Conservation (phyloP, 2,113 vertebrate species). For the Chloroceryle aenea region DNA sequence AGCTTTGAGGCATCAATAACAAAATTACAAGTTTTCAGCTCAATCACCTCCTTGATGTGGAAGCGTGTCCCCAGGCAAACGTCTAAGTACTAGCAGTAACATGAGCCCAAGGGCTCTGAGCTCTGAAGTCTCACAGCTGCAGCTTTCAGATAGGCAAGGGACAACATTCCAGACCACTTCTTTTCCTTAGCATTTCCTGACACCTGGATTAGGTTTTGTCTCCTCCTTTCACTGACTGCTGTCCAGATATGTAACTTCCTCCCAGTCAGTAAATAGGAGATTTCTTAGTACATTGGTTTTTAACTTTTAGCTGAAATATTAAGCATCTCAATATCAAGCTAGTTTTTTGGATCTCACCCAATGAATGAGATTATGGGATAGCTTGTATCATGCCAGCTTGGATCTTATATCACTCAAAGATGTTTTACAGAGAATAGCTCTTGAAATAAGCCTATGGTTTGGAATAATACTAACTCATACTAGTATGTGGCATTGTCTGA, state of each 20-base stretch:
- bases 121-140: not conserved
- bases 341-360: not conserved
- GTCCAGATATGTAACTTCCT: not conserved
- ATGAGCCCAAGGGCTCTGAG: not conserved
- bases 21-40: not conserved
- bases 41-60: not conserved
- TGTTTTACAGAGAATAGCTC: not conserved
- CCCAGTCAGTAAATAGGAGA: not conserved
- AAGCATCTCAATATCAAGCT: not conserved
- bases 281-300: not conserved
- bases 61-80: not conserved
- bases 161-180: not conserved
- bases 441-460: not conserved
- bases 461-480: not conserved
- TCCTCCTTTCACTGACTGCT: not conserved
- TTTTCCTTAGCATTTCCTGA: not conserved
- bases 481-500: not conserved
- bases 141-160: not conserved
- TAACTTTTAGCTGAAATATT: not conserved
- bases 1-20: not conserved
- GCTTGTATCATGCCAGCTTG: not conserved
- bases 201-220: not conserved
- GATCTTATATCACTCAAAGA: not conserved
- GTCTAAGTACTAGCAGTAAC: rapidly evolving
- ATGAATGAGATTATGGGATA: not conserved